Evolutionary conservation across 2,113 vertebrate genomes (phyloP), one percentile per base, ranked within the genome.

Genomic region (Mus pahari): DNA sequence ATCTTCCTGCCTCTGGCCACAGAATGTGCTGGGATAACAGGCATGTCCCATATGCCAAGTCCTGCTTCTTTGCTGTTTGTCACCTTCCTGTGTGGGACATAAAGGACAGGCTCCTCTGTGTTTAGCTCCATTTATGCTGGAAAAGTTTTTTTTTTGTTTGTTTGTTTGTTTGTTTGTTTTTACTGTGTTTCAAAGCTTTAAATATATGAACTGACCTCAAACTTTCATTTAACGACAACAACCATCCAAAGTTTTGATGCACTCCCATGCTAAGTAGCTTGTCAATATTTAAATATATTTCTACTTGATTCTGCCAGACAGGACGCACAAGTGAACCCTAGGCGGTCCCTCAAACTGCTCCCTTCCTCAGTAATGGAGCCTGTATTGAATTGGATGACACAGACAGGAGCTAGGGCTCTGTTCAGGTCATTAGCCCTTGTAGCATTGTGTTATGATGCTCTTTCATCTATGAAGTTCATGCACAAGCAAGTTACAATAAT

Each of bases 141-240:
- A n/a, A 58, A 71, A 55, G 50, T 36, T 42, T 42, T 84, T n/a
- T n/a, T n/a, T n/a, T n/a, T n/a, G n/a, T n/a, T n/a, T n/a, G n/a
- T n/a, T n/a, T n/a, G n/a, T n/a, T n/a, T n/a, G n/a, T n/a, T n/a
- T n/a, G n/a, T n/a, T n/a, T n/a, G n/a, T n/a, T n/a, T 58, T 33
- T 11, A 31, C 19, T 39, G 13, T 60, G 48, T 33, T 87, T 87
- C 78, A 83, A 58, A 60, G 70, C 84, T 64, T 94, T 89, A 71
- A 31, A 33, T 45, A 66, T 2, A 73, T 28, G 55, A 20, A 31
- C 74, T 78, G 58, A 66, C 71, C 50, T 83, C 48, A 50, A 12
- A 58, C 55, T 64, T 75, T 74, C 58, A 50, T 28, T 53, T 12
- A 71, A n/a, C 3, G 12, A n/a, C 64, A 86, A 58, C 11, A 19